Conservation (phyloP, 2,113 vertebrate genomes). For the Phaethon lepturus region DNA sequence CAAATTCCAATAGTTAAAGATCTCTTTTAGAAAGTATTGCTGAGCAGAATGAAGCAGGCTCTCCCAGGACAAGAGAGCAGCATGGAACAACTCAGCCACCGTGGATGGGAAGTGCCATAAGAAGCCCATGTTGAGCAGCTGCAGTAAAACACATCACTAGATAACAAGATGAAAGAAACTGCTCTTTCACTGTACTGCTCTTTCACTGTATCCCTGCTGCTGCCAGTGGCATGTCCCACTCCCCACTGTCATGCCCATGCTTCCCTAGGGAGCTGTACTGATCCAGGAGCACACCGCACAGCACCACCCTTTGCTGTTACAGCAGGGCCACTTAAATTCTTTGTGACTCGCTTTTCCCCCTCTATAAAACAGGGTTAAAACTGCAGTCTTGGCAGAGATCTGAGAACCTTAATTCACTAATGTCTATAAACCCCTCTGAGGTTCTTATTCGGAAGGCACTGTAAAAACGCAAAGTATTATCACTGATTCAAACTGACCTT, state of each 20-base stretch:
- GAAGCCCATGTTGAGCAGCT: background rate
- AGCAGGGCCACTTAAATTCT: background rate
- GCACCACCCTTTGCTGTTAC: background rate
- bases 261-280: background rate
- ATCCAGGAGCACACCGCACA: background rate
- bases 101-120: fast-evolving
- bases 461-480: constrained; percentile 63
- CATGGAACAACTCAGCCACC: background rate
- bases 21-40: background rate
- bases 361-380: constrained; percentile 25
- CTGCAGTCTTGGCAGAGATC: constrained; percentile 51
- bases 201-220: background rate
- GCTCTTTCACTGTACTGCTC: background rate
- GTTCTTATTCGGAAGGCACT: constrained; percentile 45
- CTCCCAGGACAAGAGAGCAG: background rate
- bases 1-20: background rate
- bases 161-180: background rate
- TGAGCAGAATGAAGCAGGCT: background rate
- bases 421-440: constrained; percentile 59
- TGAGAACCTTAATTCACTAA: constrained; percentile 65
- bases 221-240: background rate
- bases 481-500: constrained; percentile 75
- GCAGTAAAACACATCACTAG: background rate
- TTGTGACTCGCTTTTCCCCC: background rate
- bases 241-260: background rate